Evolutionary conservation across 2,888 invertebrate genomes (phyloP), one percentile per base, ranked within the genome.

Genomic region (Caradrina kadenii): DNA sequence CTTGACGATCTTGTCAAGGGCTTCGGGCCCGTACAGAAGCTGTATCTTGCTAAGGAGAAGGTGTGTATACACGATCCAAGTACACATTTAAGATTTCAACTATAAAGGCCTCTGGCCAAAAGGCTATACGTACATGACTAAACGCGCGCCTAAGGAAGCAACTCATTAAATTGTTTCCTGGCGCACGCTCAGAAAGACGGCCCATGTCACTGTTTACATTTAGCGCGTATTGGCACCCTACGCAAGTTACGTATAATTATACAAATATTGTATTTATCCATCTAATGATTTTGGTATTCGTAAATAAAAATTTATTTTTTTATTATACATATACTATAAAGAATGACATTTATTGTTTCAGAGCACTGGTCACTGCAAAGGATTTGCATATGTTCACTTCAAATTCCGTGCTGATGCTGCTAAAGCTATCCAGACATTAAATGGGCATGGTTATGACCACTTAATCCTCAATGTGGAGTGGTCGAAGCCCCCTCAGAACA

Each of bases 311-410:
- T 39, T 13, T 13, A 39, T 3, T 39, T 13, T 13, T 13, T 3
- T 3, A 39, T 39, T 39, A 11, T 13, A 7, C 8, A 35, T 8
- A 7, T 35, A 35, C 35, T 35, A 35, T 35, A 35, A 35, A 35
- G 7, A 35, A 35, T 13, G 0, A 11, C 39, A 39, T 39, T 45
- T 80, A 67, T 86, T 88, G 19, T 92, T 96, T 81, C 93, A 96
- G 96, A 97, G 96, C 73, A 98, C 98, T 80, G 98, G 98, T 13
- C 96, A 97, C n/a, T 98, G 98, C 94, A 98, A 99, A 96, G 99
- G 99, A 73, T 99, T 99, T 94, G 99, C 99, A 17, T 99, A 99
- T 92, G 99, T 99, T 73, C 99, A 99, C 89, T 99, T 99, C 95
- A 98, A 98, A 92, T 97, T 97, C 85, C 97, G 98, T 85, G 97